phyloP scores from a whole-genome alignment of 2,888 invertebrate species.

The Hydrotaea diabolus region DNA sequence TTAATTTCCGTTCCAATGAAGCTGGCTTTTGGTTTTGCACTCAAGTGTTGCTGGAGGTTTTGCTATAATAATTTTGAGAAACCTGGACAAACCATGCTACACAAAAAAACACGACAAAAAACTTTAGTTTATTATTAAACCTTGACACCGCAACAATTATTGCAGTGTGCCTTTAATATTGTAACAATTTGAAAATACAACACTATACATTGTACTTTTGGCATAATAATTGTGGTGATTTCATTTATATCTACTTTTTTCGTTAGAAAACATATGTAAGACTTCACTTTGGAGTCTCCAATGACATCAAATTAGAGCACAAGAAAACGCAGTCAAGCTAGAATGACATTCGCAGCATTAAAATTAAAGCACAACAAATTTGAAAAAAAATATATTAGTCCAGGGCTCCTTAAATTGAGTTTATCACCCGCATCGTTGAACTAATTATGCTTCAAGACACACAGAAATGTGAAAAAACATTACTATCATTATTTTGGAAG shows the following conservation, averaged over 20 bases:
- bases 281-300: not conserved
- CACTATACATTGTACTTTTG: constrained; percentile 24
- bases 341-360: not conserved
- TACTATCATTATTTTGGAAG: not conserved
- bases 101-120: not conserved
- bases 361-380: not conserved
- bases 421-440: not conserved
- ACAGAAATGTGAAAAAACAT: not conserved
- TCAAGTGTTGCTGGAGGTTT: constrained; percentile 42
- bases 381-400: not conserved
- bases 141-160: constrained; percentile 64
- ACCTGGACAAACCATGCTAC: not conserved
- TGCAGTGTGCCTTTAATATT: constrained; percentile 53
- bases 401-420: constrained; percentile 29
- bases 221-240: constrained; percentile 39
- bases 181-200: constrained; percentile 9
- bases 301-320: not conserved
- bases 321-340: not conserved
- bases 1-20: constrained; percentile 61
- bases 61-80: constrained; percentile 38
- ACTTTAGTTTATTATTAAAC: constrained; percentile 44
- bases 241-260: constrained; percentile 25
- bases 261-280: not conserved
- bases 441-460: not conserved
- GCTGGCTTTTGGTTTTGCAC: constrained; percentile 28